These are phyloP conservation scores for Sepioteuthis lessoniana DNA, from an alignment of 2,888 invertebrate species.

Conservation along the genomic window DNA sequence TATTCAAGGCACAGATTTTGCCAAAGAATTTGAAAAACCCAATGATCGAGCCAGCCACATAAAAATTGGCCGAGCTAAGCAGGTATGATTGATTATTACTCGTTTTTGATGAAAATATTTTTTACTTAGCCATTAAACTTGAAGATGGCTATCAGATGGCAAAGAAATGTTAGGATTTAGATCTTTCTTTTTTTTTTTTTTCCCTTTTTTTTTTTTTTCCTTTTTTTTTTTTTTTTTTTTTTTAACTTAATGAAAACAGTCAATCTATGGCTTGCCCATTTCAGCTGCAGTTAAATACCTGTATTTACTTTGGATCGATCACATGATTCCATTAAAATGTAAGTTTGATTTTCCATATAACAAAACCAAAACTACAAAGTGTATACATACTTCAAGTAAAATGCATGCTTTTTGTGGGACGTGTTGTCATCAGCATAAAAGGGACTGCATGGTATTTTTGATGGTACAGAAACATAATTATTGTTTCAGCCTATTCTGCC, in stretches of 20 bases:
- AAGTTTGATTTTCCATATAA: conserved; percentile 38
- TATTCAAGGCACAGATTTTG: conserved; percentile 46
- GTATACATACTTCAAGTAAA: conserved; percentile 39
- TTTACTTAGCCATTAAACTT: conserved; percentile 35
- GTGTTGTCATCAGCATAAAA: conserved; percentile 47
- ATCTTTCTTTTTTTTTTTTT: not conserved
- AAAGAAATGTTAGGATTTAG: conserved; percentile 45
- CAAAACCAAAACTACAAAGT: conserved; percentile 48
- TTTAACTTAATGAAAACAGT: conserved; percentile 13
- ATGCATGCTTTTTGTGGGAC: conserved; percentile 45
- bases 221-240: not conserved
- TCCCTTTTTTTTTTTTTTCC: not conserved
- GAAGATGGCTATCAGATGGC: conserved; percentile 39
- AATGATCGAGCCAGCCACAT: conserved; percentile 45
- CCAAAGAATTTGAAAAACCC: conserved; percentile 45
- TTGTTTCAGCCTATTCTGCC: too few species aligned
- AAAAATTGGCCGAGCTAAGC: conserved; percentile 46
- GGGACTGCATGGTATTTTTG: conserved; percentile 36
- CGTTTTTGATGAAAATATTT: not conserved
- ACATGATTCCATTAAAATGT: conserved; percentile 44
- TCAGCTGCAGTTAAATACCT: conserved; percentile 48
- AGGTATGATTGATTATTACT: conserved; percentile 39
- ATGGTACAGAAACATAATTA: not conserved
- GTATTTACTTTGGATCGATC: conserved; percentile 46
- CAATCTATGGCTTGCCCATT: conserved; percentile 47